Percentiles rank a stretch among this genome's conserved stretches.
Evolutionary conservation across 1,140 invertebrate genomes (phyloP).

Genomic region (Temnothorax longispinosus): DNA sequence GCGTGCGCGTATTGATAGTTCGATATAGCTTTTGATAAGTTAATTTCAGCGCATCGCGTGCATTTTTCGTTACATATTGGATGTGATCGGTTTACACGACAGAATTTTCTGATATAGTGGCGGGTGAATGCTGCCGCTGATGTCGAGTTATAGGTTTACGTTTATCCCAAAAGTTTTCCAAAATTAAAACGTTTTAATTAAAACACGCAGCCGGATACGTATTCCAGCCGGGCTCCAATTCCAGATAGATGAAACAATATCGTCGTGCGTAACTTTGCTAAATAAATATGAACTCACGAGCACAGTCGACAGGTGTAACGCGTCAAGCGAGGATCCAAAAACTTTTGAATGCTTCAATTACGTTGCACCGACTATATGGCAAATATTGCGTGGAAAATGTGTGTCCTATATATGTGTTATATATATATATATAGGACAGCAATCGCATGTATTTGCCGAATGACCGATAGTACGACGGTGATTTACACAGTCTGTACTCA

Average conservation of each 20-base stretch:
- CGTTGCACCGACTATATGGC: conserved; percentile 23
- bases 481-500: conserved; percentile 7
- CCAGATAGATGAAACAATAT: conserved; percentile 53
- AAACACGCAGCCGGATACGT: conserved; percentile 22
- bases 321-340: conserved; percentile 18
- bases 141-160: conserved; percentile 46
- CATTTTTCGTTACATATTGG: conserved; percentile 11
- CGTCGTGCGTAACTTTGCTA: conserved; percentile 47
- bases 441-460: conserved; percentile 14
- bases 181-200: conserved; percentile 52
- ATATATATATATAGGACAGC: conserved; percentile 7
- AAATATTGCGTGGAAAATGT: conserved; percentile 42
- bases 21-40: neutral
- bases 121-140: neutral
- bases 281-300: conserved; percentile 51
- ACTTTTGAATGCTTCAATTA: conserved; percentile 50
- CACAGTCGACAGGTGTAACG: conserved; percentile 1
- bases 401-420: neutral
- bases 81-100: conserved; percentile 15
- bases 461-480: conserved; percentile 38
- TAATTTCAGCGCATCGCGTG: neutral
- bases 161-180: conserved; percentile 30
- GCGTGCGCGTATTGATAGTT: conserved; percentile 11
- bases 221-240: conserved; percentile 5
- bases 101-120: conserved; percentile 17